phyloP scores from a whole-genome alignment of 2,797 vertebrate genomes.

The Hipposideros larvatus region DNA sequence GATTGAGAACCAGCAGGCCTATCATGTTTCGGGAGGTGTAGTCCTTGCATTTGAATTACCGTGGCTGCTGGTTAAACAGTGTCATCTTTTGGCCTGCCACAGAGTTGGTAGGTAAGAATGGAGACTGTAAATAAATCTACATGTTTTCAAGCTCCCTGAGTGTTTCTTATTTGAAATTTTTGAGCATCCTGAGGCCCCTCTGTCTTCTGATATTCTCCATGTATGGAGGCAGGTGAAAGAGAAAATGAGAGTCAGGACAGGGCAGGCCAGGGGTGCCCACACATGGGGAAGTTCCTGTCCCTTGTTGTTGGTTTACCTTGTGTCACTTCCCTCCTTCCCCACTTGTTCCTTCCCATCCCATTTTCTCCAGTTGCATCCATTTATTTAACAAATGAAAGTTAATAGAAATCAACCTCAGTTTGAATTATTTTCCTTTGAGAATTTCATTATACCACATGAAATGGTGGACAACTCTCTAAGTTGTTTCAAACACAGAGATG shows the following conservation, averaged over 20 bases:
- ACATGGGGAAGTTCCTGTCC: neutral
- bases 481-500: neutral
- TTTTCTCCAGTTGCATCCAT: neutral
- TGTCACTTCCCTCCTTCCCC: neutral
- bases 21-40: neutral
- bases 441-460: neutral
- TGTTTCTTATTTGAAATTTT: neutral
- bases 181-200: neutral
- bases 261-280: neutral
- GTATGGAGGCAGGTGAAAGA: neutral
- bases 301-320: neutral
- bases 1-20: neutral
- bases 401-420: neutral
- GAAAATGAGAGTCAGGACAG: neutral
- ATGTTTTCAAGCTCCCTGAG: neutral
- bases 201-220: neutral
- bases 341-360: neutral
- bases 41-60: neutral
- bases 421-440: neutral
- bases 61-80: neutral
- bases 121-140: neutral
- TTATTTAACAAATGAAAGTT: neutral
- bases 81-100: neutral
- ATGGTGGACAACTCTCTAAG: neutral
- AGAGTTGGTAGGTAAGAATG: neutral